A percentile compares a stretch with the other conserved stretches of the same genome.
Conservation (phyloP, 2,888 invertebrate species). For the Drosophila flavopinicola region DNA sequence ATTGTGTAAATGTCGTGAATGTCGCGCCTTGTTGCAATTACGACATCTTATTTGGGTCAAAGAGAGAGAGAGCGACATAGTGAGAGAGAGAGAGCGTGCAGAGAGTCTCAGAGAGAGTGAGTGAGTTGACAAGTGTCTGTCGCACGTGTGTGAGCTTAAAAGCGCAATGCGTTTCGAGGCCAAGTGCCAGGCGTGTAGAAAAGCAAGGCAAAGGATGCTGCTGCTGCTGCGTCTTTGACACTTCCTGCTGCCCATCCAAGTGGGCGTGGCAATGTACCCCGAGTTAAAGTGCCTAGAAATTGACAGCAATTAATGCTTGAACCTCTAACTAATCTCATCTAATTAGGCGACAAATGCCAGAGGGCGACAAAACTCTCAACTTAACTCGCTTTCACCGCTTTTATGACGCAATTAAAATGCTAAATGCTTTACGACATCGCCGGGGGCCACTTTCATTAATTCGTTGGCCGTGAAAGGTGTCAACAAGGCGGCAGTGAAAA, state of each 20-base stretch:
- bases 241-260: constrained; percentile 47
- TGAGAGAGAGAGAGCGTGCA: not conserved
- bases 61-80: constrained; percentile 40
- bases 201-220: constrained; percentile 42
- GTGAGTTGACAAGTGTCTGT: constrained; percentile 55
- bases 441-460: constrained; percentile 72
- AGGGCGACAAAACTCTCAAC: too few species aligned
- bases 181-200: constrained; percentile 63
- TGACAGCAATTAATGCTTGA: constrained; percentile 28
- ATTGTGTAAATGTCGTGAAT: constrained; percentile 46
- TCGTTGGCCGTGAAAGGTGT: constrained; percentile 75
- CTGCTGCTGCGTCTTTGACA: constrained; percentile 49
- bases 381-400: constrained; percentile 33
- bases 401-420: constrained; percentile 75
- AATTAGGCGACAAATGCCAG: constrained; percentile 68
- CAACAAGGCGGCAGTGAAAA: constrained; percentile 53
- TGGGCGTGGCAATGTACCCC: constrained; percentile 18
- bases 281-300: constrained; percentile 19
- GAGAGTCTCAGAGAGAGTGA: constrained; percentile 20
- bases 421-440: constrained; percentile 71
- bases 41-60: constrained; percentile 80
- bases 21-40: constrained; percentile 77
- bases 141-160: constrained; percentile 76
- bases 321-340: constrained; percentile 55
- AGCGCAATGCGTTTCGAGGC: constrained; percentile 77